Conservation (phyloP, 2,797 vertebrate species). For the Danio aesculapii region DNA sequence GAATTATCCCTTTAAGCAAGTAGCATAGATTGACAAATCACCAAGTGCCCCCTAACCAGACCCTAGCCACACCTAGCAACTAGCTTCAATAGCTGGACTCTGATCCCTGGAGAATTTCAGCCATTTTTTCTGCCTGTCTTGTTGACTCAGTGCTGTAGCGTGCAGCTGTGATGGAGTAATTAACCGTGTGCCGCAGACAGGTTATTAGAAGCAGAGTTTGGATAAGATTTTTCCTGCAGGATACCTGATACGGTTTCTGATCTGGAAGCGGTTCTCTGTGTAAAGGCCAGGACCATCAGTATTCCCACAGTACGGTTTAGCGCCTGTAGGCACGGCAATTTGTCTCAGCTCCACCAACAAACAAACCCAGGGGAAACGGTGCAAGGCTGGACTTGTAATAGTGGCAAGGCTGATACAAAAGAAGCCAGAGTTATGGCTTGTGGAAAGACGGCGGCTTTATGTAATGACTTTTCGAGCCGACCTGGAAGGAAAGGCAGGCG, state of each 20-base stretch:
- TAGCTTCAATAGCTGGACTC: conserved; percentile 34
- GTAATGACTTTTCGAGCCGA: conserved; percentile 35
- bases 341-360: conserved; percentile 52
- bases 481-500: conserved; percentile 21
- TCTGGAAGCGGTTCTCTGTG: conserved; percentile 41
- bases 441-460: conserved; percentile 21
- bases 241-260: conserved; percentile 35
- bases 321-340: conserved; percentile 53
- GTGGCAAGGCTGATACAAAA: conserved; percentile 40
- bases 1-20: too few species aligned
- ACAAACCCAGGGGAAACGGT: conserved; percentile 44
- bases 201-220: conserved; percentile 46
- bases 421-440: conserved; percentile 38
- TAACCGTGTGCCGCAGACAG: conserved; percentile 43
- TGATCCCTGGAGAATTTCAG: conserved; percentile 25
- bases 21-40: neutral
- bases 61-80: conserved; percentile 4
- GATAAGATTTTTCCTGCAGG: conserved; percentile 32
- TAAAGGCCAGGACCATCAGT: conserved; percentile 49
- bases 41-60: conserved; percentile 6
- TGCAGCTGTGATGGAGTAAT: conserved; percentile 48
- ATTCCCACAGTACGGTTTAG: conserved; percentile 45
- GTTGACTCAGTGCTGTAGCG: conserved; percentile 25
- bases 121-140: conserved; percentile 17
- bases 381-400: conserved; percentile 53